Percentiles rank a stretch among this genome's conserved stretches.
Conservation (phyloP, 2,113 vertebrate species). For the Calyptommatus sinebrachiatus region DNA sequence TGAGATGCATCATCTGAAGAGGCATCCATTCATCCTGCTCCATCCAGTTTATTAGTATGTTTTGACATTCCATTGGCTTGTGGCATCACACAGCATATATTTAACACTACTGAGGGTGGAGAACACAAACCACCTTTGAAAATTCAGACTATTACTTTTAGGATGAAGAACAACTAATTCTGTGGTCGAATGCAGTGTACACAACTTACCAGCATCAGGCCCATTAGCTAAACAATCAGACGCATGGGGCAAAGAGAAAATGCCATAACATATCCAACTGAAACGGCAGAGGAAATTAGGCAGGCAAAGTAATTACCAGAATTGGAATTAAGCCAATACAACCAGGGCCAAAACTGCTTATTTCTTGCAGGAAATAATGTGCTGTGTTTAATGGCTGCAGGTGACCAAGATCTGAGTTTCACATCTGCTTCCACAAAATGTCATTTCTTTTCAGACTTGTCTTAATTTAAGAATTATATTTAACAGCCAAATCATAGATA, state of each 20-base stretch:
- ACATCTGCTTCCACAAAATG: slow-evolving; percentile 42
- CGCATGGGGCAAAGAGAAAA: slow-evolving; percentile 41
- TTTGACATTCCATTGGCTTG: too few relatives aligned
- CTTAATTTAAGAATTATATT: slow-evolving; percentile 67
- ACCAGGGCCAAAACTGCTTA: slow-evolving; percentile 38
- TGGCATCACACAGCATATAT: background rate
- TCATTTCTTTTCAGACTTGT: slow-evolving; percentile 53
- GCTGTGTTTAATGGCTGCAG: slow-evolving; percentile 34
- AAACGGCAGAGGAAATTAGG: slow-evolving; percentile 45
- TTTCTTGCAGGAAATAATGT: slow-evolving; percentile 34
- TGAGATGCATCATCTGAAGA: too few relatives aligned
- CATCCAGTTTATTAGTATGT: too few relatives aligned
- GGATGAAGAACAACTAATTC: slow-evolving; percentile 25
- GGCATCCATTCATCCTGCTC: too few relatives aligned
- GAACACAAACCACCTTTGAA: background rate
- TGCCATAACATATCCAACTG: slow-evolving; percentile 38
- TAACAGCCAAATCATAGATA: slow-evolving; percentile 64
- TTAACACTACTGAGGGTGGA: slow-evolving; percentile 13
- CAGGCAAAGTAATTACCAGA: slow-evolving; percentile 54
- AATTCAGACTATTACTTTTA: slow-evolving; percentile 6
- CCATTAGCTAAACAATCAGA: slow-evolving; percentile 32
- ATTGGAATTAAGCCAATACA: slow-evolving; percentile 54
- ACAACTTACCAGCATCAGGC: background rate
- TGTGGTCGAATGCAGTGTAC: slow-evolving; percentile 6
- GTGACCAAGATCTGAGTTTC: slow-evolving; percentile 39